phyloP scores from a whole-genome alignment of 2,797 vertebrate species.

The Melanogrammus aeglefinus region DNA sequence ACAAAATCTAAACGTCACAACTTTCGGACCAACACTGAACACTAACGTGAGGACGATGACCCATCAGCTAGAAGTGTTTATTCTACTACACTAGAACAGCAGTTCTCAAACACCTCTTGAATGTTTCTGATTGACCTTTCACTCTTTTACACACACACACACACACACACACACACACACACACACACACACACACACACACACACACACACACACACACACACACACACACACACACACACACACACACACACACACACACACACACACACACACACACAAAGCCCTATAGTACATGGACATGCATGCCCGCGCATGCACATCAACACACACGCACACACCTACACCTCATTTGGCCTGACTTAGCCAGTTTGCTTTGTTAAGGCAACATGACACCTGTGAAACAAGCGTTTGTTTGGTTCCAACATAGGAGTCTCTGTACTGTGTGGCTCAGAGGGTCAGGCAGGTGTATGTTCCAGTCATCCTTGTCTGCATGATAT shows the following conservation, averaged over 20 bases:
- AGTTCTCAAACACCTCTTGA: neutral
- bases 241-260: neutral
- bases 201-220: neutral
- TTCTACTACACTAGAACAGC: neutral
- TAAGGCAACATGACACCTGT: constrained; percentile 19
- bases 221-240: neutral
- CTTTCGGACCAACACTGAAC: neutral
- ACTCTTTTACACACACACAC: neutral
- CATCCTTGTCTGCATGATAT: neutral
- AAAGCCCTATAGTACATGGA: neutral
- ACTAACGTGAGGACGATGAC: neutral
- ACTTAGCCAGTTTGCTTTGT: constrained; percentile 20
- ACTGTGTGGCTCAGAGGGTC: constrained; percentile 4
- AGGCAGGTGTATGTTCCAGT: constrained; percentile 20
- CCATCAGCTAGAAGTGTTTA: neutral
- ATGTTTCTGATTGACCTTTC: neutral
- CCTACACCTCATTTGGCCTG: neutral
- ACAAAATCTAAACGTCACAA: neutral
- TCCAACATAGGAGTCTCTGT: constrained; percentile 23
- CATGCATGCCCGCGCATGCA: neutral
- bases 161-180: neutral
- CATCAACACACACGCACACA: neutral
- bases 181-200: neutral
- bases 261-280: too few relatives aligned
- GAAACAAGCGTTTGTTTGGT: constrained; percentile 29